Evolutionary conservation across 2,797 vertebrate genomes (phyloP), one percentile per base, ranked within the genome.

Genomic region (Channa striata): DNA sequence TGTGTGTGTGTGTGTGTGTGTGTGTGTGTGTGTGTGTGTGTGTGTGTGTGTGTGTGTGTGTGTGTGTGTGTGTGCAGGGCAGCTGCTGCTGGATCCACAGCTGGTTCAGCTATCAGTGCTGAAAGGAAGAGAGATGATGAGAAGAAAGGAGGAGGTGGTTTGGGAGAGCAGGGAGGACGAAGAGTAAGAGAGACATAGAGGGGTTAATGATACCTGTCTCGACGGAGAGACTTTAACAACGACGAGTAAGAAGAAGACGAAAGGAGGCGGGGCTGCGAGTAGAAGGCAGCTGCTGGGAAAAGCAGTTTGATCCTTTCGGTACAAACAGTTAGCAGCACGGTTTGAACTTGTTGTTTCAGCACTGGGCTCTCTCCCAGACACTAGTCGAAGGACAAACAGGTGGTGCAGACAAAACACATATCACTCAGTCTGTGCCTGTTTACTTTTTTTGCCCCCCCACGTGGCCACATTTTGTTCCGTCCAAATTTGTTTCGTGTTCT

Each of bases 101-200:
- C 86, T 91, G 81, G 78, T 89, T 82, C 64, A 0, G 74, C 80
- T 80, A 90, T 90, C 84, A 90, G 74, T 25, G 50, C 19, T 72
- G 60, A 85, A 61, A 81, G 49, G 49, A 69, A 60, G 42, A 56
- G 64, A 61, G 67, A 57, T 51, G 68, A 81, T 59, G 56, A 83
- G 72, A 71, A 43, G 74, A 68, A 59, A 77, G 53, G 70, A 75
- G 34, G 51, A 67, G 51, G 73, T 54, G 51, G 66, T 39, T 43
- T 77, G 63, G 74, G 67, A 64, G 66, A 58, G 25, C 25, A 30
- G 54, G 13, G 34, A 62, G 59, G 48, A 64, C 25, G 34, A 69
- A 21, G 51, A 75, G 44, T 44, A 66, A 52, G 53, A 83, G 68
- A 39, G 40, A 70, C 68, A 54, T 33, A 17, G 66, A 81, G 47